Evolutionary conservation across 2,888 invertebrate species (phyloP), one percentile per base, ranked within the genome.

Genomic region (Drosophila anceps): DNA sequence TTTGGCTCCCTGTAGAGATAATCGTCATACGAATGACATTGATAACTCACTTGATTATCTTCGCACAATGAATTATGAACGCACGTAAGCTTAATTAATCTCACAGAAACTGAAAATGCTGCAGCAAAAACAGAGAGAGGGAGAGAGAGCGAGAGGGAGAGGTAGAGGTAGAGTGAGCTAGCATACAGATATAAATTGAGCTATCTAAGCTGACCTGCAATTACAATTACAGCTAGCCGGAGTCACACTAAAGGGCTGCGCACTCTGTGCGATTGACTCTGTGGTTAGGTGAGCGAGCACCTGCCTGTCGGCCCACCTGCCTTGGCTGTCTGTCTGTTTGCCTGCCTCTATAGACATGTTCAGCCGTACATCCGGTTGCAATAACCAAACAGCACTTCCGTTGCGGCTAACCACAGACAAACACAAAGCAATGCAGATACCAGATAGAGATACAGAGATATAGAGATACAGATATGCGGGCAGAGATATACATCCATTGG

Each of bases 381-480:
- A 71, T 50, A 64, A 33, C 73, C 79, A 59, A 59, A 46, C 59
- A 62, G 54, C 58, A 75, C 27, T 57, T 79, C 79, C 75, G 79
- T 48, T 60, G 55, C 37, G 74, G 74, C 79, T 53, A 24, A 43
- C 61, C 73, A 41, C 78, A 77, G 39, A 29, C 29, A 57, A 43
- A 37, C n/a, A 35, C 39, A 35, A 31, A 61, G n/a, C 31, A 51
- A 39, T 43, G 53, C 24, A 71, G 48, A 20, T 54, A 29, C 59
- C 46, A 27, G 46, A 48, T 29, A 29, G 18, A 20, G 53, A 20
- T 68, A 48, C 15, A 31, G 15, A 31, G 12, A 20, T 51, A 18
- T 6, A 18, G 29, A 15, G 53, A 13, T 67, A 39, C 27, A 29
- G 29, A 10, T 51, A 37, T 59, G 33, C 35, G n/a, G 27, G 35